Percentiles rank a stretch among this genome's conserved stretches.
These are phyloP conservation scores for Syngnathus acus DNA, from an alignment of 2,797 vertebrate species.

Conservation along the genomic window DNA sequence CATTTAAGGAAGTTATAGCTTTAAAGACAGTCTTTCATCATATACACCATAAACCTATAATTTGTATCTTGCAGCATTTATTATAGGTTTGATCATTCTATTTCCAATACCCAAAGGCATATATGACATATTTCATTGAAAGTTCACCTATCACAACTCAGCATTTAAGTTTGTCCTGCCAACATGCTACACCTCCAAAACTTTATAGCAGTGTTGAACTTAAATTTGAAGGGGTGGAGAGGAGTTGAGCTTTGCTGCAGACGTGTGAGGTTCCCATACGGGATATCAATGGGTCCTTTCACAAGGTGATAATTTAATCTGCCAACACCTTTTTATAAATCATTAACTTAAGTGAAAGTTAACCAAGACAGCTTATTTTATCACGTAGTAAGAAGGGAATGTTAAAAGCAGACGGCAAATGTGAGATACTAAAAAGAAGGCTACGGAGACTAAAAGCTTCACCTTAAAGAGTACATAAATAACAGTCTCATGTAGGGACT, in stretches of 20 bases:
- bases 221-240: slow-evolving; percentile 1
- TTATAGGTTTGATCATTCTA: neutral
- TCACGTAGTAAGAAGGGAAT: slow-evolving; percentile 35
- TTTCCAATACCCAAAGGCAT: neutral
- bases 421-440: slow-evolving; percentile 2
- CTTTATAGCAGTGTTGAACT: slow-evolving; percentile 22
- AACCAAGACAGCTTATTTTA: slow-evolving; percentile 34
- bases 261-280: slow-evolving; percentile 34
- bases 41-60: neutral
- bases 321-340: slow-evolving; percentile 55
- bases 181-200: slow-evolving; percentile 13
- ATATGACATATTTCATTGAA: slow-evolving; percentile 5
- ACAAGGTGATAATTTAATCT: slow-evolving; percentile 53
- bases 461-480: slow-evolving; percentile 63
- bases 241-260: slow-evolving; percentile 22
- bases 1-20: slow-evolving; percentile 20
- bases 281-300: slow-evolving; percentile 55
- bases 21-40: slow-evolving; percentile 28
- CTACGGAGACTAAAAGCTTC: slow-evolving; percentile 16
- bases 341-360: slow-evolving; percentile 51
- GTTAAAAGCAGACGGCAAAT: slow-evolving; percentile 26
- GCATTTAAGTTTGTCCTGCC: slow-evolving; percentile 10
- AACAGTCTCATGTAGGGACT: slow-evolving; percentile 54
- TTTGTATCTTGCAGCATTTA: neutral
- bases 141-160: slow-evolving; percentile 4